These are phyloP conservation scores for Manduca sexta DNA, from an alignment of 1,140 invertebrate species.

Conservation along the genomic window DNA sequence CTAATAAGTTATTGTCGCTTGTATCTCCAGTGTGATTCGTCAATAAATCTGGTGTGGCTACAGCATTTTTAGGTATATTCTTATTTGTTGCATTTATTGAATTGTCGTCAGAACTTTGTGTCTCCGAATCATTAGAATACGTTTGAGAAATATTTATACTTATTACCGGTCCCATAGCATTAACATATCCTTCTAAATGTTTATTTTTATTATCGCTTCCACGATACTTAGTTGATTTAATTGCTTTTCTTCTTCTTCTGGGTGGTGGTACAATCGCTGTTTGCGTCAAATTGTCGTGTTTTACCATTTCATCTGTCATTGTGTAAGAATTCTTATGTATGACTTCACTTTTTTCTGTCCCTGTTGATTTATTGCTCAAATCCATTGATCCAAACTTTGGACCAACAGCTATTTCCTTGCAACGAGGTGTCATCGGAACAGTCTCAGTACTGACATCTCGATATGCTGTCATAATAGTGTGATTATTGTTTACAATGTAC, in stretches of 20 bases:
- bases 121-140: conserved; percentile 52
- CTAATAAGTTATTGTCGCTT: not conserved
- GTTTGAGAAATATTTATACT: conserved; percentile 74
- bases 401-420: conserved; percentile 61
- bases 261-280: conserved; percentile 37
- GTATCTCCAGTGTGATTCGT: conserved; percentile 30
- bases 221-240: conserved; percentile 42
- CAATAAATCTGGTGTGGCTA: conserved; percentile 42
- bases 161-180: conserved; percentile 48
- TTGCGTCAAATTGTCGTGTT: conserved; percentile 40
- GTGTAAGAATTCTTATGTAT: conserved; percentile 28
- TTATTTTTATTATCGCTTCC: conserved; percentile 31
- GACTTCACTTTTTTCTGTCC: conserved; percentile 37
- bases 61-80: conserved; percentile 36
- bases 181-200: conserved; percentile 21
- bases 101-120: conserved; percentile 61
- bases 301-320: conserved; percentile 40
- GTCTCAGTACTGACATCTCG: conserved; percentile 59
- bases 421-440: conserved; percentile 44
- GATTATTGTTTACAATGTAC: conserved; percentile 37
- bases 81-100: conserved; percentile 29
- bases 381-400: conserved; percentile 41
- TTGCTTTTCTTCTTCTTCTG: conserved; percentile 39
- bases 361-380: conserved; percentile 57
- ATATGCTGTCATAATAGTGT: conserved; percentile 28